These are phyloP conservation scores for Xestobium rufovillosum DNA, from an alignment of 2,888 invertebrate species.

Conservation along the genomic window DNA sequence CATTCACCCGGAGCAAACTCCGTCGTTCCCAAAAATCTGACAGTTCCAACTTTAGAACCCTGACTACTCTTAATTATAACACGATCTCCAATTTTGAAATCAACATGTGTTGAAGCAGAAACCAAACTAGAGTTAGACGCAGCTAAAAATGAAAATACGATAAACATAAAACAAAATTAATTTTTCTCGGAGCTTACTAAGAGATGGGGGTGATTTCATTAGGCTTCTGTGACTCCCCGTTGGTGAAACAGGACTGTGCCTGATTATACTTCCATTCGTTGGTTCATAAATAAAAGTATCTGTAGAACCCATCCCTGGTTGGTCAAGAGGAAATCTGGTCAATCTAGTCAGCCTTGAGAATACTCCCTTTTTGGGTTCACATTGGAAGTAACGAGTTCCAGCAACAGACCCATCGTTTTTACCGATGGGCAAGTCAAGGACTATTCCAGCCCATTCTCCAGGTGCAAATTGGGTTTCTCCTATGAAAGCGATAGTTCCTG, in stretches of 20 bases:
- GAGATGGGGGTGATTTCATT: conserved; percentile 31
- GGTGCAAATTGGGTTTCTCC: conserved; percentile 96
- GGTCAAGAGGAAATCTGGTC: conserved; percentile 61
- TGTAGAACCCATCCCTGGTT: conserved; percentile 41
- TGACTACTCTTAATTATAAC: conserved; percentile 83
- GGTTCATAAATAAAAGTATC: conserved; percentile 27
- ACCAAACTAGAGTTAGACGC: conserved; percentile 46
- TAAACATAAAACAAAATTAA: background rate
- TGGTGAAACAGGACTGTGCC: conserved; percentile 36
- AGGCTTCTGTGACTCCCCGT: conserved; percentile 35
- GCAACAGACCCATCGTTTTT: conserved; percentile 96
- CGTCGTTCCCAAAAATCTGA: conserved; percentile 79
- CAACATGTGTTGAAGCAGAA: conserved; percentile 42
- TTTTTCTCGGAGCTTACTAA: conserved; percentile 27
- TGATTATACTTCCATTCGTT: conserved; percentile 28
- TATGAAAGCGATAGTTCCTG: conserved; percentile 87
- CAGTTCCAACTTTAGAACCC: conserved; percentile 81
- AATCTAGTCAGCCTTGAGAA: conserved; percentile 85
- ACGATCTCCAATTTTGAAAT: conserved; percentile 79
- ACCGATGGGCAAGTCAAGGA: conserved; percentile 92
- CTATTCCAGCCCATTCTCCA: conserved; percentile 97
- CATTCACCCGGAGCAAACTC: conserved; percentile 90
- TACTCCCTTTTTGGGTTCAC: conserved; percentile 85
- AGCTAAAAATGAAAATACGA: conserved; percentile 35
- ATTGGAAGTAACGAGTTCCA: conserved; percentile 88